Percentiles rank a stretch among this genome's conserved stretches.
phyloP scores from a whole-genome alignment of 1,140 invertebrate genomes.

The Drosophila virilis region DNA sequence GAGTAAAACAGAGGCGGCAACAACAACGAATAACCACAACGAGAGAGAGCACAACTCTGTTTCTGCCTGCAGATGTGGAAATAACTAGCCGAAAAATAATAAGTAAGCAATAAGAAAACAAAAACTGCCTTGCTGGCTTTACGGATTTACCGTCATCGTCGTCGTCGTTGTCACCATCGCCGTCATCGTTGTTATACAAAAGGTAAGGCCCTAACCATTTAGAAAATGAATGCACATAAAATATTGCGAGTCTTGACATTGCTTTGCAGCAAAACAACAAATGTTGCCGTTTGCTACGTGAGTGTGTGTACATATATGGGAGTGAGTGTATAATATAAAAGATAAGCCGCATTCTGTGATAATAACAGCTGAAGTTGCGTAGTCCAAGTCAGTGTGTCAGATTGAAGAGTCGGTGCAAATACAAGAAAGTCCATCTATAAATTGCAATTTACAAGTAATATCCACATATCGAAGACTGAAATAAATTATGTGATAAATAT shows the following conservation, averaged over 20 bases:
- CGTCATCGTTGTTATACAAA: conserved; percentile 23
- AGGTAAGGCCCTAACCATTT: conserved; percentile 39
- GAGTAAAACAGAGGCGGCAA: conserved; percentile 29
- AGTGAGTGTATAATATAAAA: not conserved
- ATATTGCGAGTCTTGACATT: conserved; percentile 47
- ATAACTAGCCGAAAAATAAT: conserved; percentile 42
- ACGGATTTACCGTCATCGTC: conserved; percentile 25
- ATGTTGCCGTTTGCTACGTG: conserved; percentile 10
- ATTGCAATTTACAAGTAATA: not conserved
- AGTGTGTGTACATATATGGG: not conserved
- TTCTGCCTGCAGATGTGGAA: conserved; percentile 46
- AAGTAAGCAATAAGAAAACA: conserved; percentile 38
- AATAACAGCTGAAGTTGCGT: conserved; percentile 43
- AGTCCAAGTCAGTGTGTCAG: conserved; percentile 30
- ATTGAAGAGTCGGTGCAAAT: conserved; percentile 2
- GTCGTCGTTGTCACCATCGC: conserved; percentile 1
- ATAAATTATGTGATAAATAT: no score
- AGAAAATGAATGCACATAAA: conserved; percentile 25
- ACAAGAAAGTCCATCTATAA: conserved; percentile 4
- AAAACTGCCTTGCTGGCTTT: conserved; percentile 48
- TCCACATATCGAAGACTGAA: no score
- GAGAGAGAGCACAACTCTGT: conserved; percentile 42
- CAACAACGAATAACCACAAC: conserved; percentile 36
- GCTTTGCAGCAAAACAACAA: conserved; percentile 22
- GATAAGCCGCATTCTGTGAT: conserved; percentile 48